Percentiles rank a stretch among this genome's conserved stretches.
These are phyloP conservation scores for Trissolcus japonicus DNA, from an alignment of 2,888 invertebrate species.

Conservation along the genomic window DNA sequence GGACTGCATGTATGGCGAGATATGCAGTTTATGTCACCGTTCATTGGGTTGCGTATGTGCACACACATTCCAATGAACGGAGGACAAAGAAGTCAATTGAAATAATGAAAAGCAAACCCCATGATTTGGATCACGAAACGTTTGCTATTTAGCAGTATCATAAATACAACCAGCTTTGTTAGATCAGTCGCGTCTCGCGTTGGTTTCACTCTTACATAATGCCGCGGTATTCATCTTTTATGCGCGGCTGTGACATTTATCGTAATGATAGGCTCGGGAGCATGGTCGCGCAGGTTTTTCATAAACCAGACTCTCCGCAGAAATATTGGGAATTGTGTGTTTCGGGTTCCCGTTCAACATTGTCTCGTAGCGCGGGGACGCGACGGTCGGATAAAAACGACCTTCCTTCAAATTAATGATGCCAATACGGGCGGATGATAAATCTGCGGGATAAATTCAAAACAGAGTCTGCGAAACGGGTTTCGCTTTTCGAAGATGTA, in stretches of 20 bases:
- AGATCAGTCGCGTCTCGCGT: slow-evolving; percentile 4
- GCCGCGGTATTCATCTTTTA: slow-evolving; percentile 19
- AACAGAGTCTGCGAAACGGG: slow-evolving; percentile 58
- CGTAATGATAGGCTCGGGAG: slow-evolving; percentile 16
- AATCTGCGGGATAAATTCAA: slow-evolving; percentile 34
- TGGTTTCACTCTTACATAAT: slow-evolving; percentile 9
- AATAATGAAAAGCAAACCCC: too few species aligned
- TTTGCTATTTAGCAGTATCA: too few species aligned
- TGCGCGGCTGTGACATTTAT: slow-evolving; percentile 22
- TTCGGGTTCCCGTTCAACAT: neutral
- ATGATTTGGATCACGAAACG: too few species aligned
- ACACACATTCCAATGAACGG: too few species aligned
- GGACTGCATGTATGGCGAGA: too few species aligned
- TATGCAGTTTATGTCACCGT: too few species aligned
- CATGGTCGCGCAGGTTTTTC: neutral
- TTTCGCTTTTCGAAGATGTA: slow-evolving; percentile 56
- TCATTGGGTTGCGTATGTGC: too few species aligned
- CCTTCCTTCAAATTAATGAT: slow-evolving; percentile 22
- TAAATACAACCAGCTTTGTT: slow-evolving; percentile 1
- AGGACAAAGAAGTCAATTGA: too few species aligned
- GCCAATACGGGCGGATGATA: slow-evolving; percentile 32
- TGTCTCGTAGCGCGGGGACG: neutral
- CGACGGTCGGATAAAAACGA: slow-evolving; percentile 16
- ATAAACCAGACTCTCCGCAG: neutral
- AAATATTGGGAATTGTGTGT: neutral